phyloP scores from a whole-genome alignment of 2,888 invertebrate genomes.

The Andrena marginata region DNA sequence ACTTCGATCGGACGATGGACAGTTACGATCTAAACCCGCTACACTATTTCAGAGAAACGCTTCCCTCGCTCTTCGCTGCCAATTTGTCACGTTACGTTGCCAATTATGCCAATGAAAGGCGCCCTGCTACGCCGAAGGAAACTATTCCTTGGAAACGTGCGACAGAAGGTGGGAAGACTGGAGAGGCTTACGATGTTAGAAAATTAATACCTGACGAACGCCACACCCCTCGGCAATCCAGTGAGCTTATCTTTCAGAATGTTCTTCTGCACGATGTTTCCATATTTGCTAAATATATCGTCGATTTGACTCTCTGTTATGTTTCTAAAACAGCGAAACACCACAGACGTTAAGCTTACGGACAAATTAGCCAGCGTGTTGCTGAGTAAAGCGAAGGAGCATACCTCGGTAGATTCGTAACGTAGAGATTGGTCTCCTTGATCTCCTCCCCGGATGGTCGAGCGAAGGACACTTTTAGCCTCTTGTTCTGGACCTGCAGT shows the following conservation, averaged over 20 bases:
- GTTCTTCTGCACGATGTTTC: constrained; percentile 96
- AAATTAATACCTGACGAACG: constrained; percentile 92
- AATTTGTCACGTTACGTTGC: neutral
- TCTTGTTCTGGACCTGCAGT: constrained; percentile 94
- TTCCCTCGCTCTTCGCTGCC: constrained; percentile 3
- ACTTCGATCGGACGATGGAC: too few relatives aligned
- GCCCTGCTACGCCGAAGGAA: neutral
- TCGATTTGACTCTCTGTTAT: constrained; percentile 94
- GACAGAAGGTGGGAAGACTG: neutral
- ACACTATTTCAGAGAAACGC: neutral
- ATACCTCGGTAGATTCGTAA: constrained; percentile 95
- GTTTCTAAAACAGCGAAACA: constrained; percentile 84
- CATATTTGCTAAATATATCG: constrained; percentile 94
- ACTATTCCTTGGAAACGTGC: neutral
- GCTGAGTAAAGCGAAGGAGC: too few relatives aligned
- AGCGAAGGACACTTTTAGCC: constrained; percentile 97
- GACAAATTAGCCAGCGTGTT: neutral
- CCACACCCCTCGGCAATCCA: constrained; percentile 95
- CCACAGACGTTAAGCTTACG: neutral
- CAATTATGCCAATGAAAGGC: constrained; percentile 49
- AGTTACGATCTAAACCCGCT: neutral
- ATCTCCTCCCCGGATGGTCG: constrained; percentile 96
- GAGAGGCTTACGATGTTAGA: neutral
- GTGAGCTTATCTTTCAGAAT: constrained; percentile 95
- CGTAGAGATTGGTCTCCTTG: constrained; percentile 97